Base-by-base conservation (phyloP, 2,113 vertebrate genomes). In the Perca flavescens region DNA sequence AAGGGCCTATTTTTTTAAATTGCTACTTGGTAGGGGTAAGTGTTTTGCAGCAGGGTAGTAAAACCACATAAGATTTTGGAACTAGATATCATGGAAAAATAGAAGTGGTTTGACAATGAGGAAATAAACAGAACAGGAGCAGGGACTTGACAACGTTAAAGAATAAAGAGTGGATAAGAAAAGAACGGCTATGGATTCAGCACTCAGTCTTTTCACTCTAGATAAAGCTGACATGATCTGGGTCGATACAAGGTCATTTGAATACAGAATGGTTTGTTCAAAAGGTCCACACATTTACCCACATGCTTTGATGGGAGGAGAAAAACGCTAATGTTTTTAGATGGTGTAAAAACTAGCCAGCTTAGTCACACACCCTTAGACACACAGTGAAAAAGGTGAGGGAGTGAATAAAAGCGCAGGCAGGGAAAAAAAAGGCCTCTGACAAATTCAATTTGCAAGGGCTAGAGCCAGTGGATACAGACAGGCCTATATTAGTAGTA, bases 401-500 rank as follows among this genome's bases (percentile, higher is more conserved):
- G n/a, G 64, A 86, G 80, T 75, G 69, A 68, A 87, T 63, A 10
- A 10, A 58, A 73, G 64, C 14, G 4, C 58, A 40, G 63, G 58
- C 43, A 63, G 64, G 61, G 47, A 68, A 64, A 82, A 84, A 84
- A 80, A 61, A 14, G 66, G 54, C 50, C 65, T 49, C 86, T 89
- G 89, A 91, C 91, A 92, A 89, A 87, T 94, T 91, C 88, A 90
- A 91, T 94, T 93, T 91, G 83, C 76, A 60, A 74, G 66, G 83
- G 84, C 79, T 79, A 19, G 75, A 92, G 86, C 83, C 80, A 53
- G 86, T 54, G 79, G 82, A 89, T 74, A 83, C 73, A 88, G 90
- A 89, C 83, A 86, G 90, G 84, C 86, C 83, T 81, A 73, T 85
- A 93, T 92, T 90, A 91, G 91, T 90, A 92, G 92, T 89, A 91